Evolutionary conservation across 1,140 invertebrate genomes (phyloP).

Genomic region (Bombus affinis): DNA sequence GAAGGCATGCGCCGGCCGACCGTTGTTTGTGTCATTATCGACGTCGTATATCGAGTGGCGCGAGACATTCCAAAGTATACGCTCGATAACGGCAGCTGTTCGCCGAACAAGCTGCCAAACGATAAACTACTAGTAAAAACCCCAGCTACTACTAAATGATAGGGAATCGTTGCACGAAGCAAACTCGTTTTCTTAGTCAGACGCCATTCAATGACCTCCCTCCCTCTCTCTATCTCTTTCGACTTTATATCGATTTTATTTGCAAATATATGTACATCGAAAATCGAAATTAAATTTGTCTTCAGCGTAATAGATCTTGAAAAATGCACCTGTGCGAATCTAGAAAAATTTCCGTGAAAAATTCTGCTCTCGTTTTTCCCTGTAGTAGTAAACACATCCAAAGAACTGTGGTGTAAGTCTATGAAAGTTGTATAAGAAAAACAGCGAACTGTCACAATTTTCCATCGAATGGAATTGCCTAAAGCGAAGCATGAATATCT

Average conservation of each 20-base stretch:
- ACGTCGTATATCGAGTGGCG: conserved; percentile 35
- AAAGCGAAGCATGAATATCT: not conserved
- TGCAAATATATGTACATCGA: not conserved
- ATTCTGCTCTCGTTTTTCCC: too few species aligned
- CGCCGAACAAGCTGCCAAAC: not conserved
- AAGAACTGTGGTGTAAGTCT: too few species aligned
- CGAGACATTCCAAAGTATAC: conserved; percentile 64
- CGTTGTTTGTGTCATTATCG: conserved; percentile 45
- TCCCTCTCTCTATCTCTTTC: too few species aligned
- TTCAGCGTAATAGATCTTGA: fast-evolving
- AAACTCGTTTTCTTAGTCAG: conserved; percentile 5
- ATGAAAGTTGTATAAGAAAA: too few species aligned
- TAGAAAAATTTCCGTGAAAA: too few species aligned
- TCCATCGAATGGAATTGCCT: not conserved
- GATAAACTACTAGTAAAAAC: conserved; percentile 29
- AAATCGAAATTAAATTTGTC: not conserved
- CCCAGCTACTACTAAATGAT: not conserved
- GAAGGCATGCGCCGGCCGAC: conserved; percentile 26
- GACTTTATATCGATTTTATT: not conserved
- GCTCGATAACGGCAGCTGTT: conserved; percentile 65
- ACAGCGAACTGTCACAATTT: not conserved
- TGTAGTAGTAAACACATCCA: too few species aligned
- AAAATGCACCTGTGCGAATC: too few species aligned
- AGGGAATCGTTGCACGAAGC: conserved; percentile 3
- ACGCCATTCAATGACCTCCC: not conserved